Conservation (phyloP, 2,888 invertebrate genomes). For the Athetis lepigone region DNA sequence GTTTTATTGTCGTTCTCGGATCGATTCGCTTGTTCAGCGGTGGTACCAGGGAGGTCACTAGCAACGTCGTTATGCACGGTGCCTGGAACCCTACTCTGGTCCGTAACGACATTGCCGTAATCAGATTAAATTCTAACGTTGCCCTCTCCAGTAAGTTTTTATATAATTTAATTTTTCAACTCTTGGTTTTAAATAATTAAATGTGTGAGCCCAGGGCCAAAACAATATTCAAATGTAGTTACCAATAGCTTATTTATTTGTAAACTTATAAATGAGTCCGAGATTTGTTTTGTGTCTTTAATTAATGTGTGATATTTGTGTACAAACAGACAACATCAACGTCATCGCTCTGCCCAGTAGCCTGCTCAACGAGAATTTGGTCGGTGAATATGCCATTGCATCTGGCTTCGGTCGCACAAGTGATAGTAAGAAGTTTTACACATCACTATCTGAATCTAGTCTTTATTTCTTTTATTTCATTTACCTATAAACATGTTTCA, state of each 20-base stretch:
- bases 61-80: conserved; percentile 67
- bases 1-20: conserved; percentile 74
- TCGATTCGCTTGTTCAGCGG: conserved; percentile 70
- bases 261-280: no score
- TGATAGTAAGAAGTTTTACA: conserved; percentile 11
- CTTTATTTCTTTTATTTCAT: neutral
- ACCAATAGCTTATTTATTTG: no score
- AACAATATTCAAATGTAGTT: no score
- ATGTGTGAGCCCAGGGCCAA: no score
- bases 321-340: conserved; percentile 61
- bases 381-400: conserved; percentile 68
- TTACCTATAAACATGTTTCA: neutral
- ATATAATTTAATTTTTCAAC: no score
- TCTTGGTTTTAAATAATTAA: no score
- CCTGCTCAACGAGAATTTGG: conserved; percentile 65
- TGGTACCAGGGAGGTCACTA: conserved; percentile 68
- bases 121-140: conserved; percentile 53
- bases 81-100: conserved; percentile 70
- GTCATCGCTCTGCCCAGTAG: conserved; percentile 67
- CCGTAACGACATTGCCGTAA: conserved; percentile 74
- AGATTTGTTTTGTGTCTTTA: no score
- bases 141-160: conserved; percentile 24
- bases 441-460: neutral
- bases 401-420: conserved; percentile 76
- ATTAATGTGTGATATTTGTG: neutral